A percentile compares a stretch with the other conserved stretches of the same genome.
phyloP scores from a whole-genome alignment of 1,140 invertebrate species.

The Drosophila aff. region DNA sequence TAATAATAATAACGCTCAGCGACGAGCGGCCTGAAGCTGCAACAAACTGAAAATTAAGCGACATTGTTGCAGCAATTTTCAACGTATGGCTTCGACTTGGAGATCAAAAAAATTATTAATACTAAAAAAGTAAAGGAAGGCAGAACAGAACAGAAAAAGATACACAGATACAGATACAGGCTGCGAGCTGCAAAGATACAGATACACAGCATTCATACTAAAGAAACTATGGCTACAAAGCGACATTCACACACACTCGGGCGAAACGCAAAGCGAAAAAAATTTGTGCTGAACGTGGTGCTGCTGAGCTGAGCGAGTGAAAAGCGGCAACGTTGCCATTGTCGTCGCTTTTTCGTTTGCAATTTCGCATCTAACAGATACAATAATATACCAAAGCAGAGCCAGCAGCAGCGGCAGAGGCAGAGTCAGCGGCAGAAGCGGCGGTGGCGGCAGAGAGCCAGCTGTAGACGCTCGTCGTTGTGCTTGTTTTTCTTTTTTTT shows the following conservation, averaged over 20 bases:
- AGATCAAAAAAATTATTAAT: slow-evolving; percentile 7
- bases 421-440: background rate
- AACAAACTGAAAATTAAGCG: slow-evolving; percentile 63
- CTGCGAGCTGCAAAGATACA: slow-evolving; percentile 52
- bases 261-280: slow-evolving; percentile 52
- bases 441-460: slow-evolving; percentile 39
- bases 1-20: slow-evolving; percentile 31
- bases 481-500: slow-evolving; percentile 75
- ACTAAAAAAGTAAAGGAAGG: slow-evolving; percentile 6
- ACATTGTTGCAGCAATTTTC: slow-evolving; percentile 64
- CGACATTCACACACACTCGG: slow-evolving; percentile 16
- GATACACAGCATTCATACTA: slow-evolving; percentile 38
- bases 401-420: background rate
- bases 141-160: slow-evolving; percentile 19
- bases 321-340: slow-evolving; percentile 63
- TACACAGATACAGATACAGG: slow-evolving; percentile 18
- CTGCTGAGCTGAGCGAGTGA: slow-evolving; percentile 35
- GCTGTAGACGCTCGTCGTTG: slow-evolving; percentile 63
- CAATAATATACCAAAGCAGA: slow-evolving; percentile 45
- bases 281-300: slow-evolving; percentile 31
- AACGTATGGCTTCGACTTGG: slow-evolving; percentile 50
- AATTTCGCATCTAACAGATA: slow-evolving; percentile 69
- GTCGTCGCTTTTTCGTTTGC: slow-evolving; percentile 46
- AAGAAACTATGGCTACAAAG: slow-evolving; percentile 50
- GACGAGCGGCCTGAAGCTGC: slow-evolving; percentile 11